Evolutionary conservation across 2,797 vertebrate genomes (phyloP).

Genomic region (Neosalanx taihuensis): DNA sequence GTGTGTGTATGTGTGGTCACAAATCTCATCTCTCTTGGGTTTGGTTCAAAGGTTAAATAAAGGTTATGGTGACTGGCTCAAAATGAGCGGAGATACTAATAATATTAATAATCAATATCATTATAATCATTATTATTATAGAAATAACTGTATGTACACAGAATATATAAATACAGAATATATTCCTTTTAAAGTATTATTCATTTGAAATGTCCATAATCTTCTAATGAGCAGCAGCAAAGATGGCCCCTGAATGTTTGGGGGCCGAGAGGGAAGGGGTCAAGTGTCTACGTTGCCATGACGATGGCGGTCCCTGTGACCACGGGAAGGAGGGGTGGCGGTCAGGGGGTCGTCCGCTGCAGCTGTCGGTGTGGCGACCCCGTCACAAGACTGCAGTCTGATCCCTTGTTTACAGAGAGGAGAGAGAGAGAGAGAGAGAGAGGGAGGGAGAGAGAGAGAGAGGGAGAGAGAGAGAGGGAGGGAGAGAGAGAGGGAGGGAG

Average conservation of each 20-base stretch:
- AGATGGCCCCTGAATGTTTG: constrained; percentile 61
- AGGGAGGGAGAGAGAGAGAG: constrained; percentile 18
- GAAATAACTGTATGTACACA: constrained; percentile 47
- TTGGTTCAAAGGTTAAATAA: constrained; percentile 69
- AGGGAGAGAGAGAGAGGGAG: constrained; percentile 28
- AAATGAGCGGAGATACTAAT: constrained; percentile 44
- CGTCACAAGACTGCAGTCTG: constrained; percentile 48
- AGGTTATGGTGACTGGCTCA: constrained; percentile 60
- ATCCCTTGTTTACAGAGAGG: constrained; percentile 48
- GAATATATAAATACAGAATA: constrained; percentile 45
- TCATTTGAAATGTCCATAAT: constrained; percentile 49
- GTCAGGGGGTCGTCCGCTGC: constrained; percentile 61
- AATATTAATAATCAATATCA: constrained; percentile 23
- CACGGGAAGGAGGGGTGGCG: constrained; percentile 49
- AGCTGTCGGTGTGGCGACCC: constrained; percentile 64
- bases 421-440: constrained; percentile 4
- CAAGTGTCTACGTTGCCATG: constrained; percentile 70
- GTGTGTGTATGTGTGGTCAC: constrained; percentile 19
- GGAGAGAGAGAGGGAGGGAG: constrained; percentile 1
- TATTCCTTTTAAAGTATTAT: constrained; percentile 50
- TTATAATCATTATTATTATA: constrained; percentile 55
- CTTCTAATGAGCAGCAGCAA: constrained; percentile 66
- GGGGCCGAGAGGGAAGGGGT: constrained; percentile 59
- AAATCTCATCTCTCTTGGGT: constrained; percentile 59
- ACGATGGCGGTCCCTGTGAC: constrained; percentile 56